A percentile compares a stretch with the other conserved stretches of the same genome.
Evolutionary conservation across 2,888 invertebrate genomes (phyloP).

Genomic region (Drosophila mimetica): DNA sequence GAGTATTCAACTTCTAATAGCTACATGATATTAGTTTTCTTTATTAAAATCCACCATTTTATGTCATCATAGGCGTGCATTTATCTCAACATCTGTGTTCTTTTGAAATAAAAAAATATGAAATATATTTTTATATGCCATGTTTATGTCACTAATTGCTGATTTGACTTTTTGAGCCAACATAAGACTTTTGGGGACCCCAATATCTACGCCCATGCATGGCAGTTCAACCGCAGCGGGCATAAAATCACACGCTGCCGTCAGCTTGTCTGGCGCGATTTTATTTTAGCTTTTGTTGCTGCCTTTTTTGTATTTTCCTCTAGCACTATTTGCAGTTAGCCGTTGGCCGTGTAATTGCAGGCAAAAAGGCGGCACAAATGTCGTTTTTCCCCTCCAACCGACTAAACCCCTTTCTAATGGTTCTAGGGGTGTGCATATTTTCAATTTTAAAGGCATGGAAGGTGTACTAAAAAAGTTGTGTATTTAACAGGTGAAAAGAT

Average conservation of each 20-base stretch:
- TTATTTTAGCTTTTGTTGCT: constrained; percentile 56
- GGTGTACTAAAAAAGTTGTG: too few relatives aligned
- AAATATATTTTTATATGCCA: neutral
- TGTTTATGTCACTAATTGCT: neutral
- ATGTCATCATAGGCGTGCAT: neutral
- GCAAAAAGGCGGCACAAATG: constrained; percentile 76
- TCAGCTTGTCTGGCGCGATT: constrained; percentile 77
- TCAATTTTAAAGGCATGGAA: too few relatives aligned
- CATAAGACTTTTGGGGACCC: neutral
- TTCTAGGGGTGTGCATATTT: constrained; percentile 15
- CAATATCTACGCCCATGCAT: constrained; percentile 11
- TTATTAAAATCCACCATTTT: neutral
- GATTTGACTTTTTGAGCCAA: neutral
- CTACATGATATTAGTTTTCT: neutral
- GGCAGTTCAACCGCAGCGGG: constrained; percentile 45
- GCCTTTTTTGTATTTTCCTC: constrained; percentile 12
- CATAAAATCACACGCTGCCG: constrained; percentile 74
- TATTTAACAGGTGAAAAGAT: too few relatives aligned
- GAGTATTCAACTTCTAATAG: neutral
- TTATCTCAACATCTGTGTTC: neutral
- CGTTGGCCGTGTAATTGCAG: constrained; percentile 72
- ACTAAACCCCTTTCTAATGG: constrained; percentile 12
- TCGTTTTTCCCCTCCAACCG: constrained; percentile 54
- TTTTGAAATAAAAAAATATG: neutral
- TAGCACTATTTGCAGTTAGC: constrained; percentile 32